Percentiles rank a stretch among this genome's conserved stretches.
Conservation (phyloP, 2,888 invertebrate genomes). For the Drosophila ezoana region DNA sequence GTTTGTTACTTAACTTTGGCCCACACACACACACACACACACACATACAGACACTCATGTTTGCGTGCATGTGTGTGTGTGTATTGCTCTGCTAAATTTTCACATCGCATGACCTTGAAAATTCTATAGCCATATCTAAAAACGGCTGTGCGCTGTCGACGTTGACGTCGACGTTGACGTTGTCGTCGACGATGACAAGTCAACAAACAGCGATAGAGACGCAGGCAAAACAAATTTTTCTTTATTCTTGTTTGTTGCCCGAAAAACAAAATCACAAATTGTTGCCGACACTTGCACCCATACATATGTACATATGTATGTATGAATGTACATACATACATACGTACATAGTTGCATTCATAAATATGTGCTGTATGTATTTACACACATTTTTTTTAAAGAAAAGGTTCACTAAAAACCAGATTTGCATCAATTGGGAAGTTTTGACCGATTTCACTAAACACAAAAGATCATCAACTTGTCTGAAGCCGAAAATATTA, state of each 20-base stretch:
- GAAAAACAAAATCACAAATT: conserved; percentile 37
- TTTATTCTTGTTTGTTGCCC: conserved; percentile 25
- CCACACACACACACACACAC: not conserved
- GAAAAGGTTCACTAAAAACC: no score
- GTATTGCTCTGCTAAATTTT: conserved; percentile 31
- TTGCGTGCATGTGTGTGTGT: conserved; percentile 13
- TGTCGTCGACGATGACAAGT: conserved; percentile 25
- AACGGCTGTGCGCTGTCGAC: conserved; percentile 17
- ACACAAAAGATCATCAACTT: not conserved
- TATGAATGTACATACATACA: not conserved
- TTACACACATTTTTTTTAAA: not conserved
- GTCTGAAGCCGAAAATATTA: no score
- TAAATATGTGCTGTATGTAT: not conserved
- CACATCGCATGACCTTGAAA: conserved; percentile 55
- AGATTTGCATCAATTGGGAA: not conserved
- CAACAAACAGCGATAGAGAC: conserved; percentile 35
- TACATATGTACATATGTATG: not conserved
- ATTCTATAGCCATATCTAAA: conserved; percentile 40
- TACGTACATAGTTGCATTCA: not conserved
- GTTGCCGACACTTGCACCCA: conserved; percentile 16
- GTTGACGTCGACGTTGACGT: not conserved
- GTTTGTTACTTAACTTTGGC: conserved; percentile 23
- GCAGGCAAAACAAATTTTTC: conserved; percentile 21
- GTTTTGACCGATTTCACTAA: not conserved
- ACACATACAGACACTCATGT: conserved; percentile 3